These are phyloP conservation scores for Dynastes tityus DNA, from an alignment of 2,888 invertebrate genomes.

Conservation along the genomic window DNA sequence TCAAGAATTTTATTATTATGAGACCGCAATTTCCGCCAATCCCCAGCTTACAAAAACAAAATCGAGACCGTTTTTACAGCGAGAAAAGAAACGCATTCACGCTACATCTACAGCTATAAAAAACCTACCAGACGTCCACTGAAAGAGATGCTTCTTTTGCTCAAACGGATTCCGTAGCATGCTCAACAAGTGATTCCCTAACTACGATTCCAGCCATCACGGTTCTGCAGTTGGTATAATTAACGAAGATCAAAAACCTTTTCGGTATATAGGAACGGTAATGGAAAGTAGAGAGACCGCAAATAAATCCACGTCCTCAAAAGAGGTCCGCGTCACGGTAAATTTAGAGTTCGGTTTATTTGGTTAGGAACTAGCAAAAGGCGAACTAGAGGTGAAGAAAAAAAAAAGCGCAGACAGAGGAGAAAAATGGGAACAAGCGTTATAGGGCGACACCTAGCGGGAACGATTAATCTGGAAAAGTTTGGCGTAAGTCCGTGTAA, in stretches of 20 bases:
- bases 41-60: neutral
- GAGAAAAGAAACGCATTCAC: constrained; percentile 11
- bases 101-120: neutral
- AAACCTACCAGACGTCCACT: constrained; percentile 7
- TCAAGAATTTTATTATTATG: constrained; percentile 11
- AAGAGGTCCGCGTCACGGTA: constrained; percentile 20
- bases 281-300: constrained; percentile 7
- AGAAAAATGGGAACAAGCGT: constrained; percentile 14
- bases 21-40: constrained; percentile 35
- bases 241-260: constrained; percentile 41
- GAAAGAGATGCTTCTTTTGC: neutral
- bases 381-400: neutral
- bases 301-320: constrained; percentile 25
- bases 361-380: constrained; percentile 37
- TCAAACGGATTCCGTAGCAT: constrained; percentile 9
- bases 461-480: constrained; percentile 33
- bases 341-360: constrained; percentile 44
- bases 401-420: no score
- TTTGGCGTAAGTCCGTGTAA: constrained; percentile 30
- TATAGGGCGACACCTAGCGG: constrained; percentile 20
- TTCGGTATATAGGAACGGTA: constrained; percentile 7
- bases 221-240: constrained; percentile 14
- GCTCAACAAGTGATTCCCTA: constrained; percentile 40
- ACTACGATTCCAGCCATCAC: neutral
- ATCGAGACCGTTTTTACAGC: constrained; percentile 3